phyloP scores from a whole-genome alignment of 1,140 invertebrate species.

The Eriosoma lanigerum region DNA sequence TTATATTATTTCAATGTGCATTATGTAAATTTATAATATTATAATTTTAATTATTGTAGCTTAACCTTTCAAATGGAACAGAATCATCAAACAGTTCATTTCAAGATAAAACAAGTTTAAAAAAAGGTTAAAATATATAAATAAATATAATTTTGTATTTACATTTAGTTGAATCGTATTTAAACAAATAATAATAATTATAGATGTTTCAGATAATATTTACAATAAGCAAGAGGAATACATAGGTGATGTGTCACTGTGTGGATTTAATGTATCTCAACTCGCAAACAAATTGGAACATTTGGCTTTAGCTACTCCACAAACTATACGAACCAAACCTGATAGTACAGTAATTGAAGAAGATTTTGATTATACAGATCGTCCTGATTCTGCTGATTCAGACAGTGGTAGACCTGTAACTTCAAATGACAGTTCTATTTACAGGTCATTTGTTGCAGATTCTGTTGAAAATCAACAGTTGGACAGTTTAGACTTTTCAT shows the following conservation, averaged over 20 bases:
- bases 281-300: constrained; percentile 43
- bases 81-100: constrained; percentile 42
- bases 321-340: neutral
- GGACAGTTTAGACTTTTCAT: constrained; percentile 32
- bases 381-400: constrained; percentile 41
- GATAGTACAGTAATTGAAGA: constrained; percentile 10
- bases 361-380: constrained; percentile 39
- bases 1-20: neutral
- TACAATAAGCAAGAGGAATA: constrained; percentile 5
- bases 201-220: constrained; percentile 6
- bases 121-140: constrained; percentile 29
- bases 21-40: neutral
- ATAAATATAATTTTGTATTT: neutral
- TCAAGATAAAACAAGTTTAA: constrained; percentile 34
- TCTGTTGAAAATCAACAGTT: constrained; percentile 44
- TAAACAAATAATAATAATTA: neutral
- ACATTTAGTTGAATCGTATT: neutral
- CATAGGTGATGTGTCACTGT: constrained; percentile 6
- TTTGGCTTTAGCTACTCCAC: constrained; percentile 49
- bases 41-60: neutral
- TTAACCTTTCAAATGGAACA: constrained; percentile 36
- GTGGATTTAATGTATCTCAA: constrained; percentile 33
- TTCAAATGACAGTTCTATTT: constrained; percentile 43
- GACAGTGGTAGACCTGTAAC: constrained; percentile 39
- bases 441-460: constrained; percentile 39